Base-by-base conservation (phyloP, 2,113 vertebrate species). In the Phrynosoma platyrhinos region DNA sequence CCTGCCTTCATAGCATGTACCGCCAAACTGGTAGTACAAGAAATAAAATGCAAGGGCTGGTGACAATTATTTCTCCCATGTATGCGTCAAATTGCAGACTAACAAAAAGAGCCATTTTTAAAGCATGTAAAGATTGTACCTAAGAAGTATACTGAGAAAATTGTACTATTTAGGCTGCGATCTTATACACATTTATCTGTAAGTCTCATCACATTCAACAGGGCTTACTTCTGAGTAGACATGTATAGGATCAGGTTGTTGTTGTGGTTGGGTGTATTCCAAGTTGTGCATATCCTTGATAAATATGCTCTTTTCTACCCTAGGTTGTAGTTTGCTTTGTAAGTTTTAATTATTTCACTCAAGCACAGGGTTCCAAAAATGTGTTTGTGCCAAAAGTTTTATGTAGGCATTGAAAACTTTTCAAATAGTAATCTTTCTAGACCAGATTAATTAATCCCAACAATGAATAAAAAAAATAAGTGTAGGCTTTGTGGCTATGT, bases 321-420 rank as follows among this genome's bases (percentile, higher is more conserved):
- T 4, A 36, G 75, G 42, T 20, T 86, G 84, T 86, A 23, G 75
- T 32, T 86, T 86, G 55, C 62, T 68, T 78, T 47, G 55, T 72
- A 77, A 64, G 64, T 42, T 42, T 55, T 85, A 78, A 25, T 62
- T 36, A 66, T 77, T n/a, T 52, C 23, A 47, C 3, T 40, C 16
- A 53, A 52, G 30, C n/a, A 36, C 20, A 74, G 16, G 47, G 55
- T 18, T 69, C 18, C 68, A 14, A 78, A 78, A 42, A 42, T 58
- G 18, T 36, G 23, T 68, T 77, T 69, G 75, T 10, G 9, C 80
- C 40, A 12, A 40, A 47, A 71, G 23, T 20, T 82, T 27, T 23
- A 32, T 13, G 27, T 12, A 52, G 62, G 12, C 32, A 32, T 9
- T 32, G 20, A 64, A 82, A 52, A 74, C 55, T 27, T 14, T 47